phyloP scores from a whole-genome alignment of 2,113 vertebrate species.

The Chlamydotis undulata region DNA sequence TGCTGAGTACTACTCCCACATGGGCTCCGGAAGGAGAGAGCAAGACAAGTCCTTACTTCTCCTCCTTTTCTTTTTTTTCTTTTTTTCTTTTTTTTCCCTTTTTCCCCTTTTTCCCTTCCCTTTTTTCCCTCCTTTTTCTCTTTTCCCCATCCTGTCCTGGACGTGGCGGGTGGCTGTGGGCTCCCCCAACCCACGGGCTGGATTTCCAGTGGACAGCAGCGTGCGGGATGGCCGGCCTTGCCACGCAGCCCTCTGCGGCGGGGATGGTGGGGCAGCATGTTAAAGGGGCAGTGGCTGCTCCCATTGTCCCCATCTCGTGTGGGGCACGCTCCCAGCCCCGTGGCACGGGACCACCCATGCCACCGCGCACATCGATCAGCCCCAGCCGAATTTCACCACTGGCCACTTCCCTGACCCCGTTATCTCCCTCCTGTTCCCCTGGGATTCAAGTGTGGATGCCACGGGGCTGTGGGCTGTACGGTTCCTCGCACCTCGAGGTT shows the following conservation, averaged over 20 bases:
- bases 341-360: background rate
- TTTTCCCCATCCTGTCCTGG: background rate
- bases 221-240: fast-evolving
- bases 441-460: constrained; percentile 48
- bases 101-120: too few species aligned
- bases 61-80: background rate
- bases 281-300: background rate
- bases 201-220: background rate
- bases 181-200: background rate
- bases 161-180: background rate
- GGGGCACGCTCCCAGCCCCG: background rate
- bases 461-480: background rate
- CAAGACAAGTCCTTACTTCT: background rate
- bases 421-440: background rate
- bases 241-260: background rate
- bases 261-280: background rate
- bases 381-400: background rate
- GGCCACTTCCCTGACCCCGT: background rate
- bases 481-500: background rate
- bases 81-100: background rate
- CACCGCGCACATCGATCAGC: background rate
- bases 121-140: background rate
- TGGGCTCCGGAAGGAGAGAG: background rate
- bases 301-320: fast-evolving
- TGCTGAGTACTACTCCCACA: background rate